Conservation (phyloP, 2,888 invertebrate species). For the Chymomyza procnemis region DNA sequence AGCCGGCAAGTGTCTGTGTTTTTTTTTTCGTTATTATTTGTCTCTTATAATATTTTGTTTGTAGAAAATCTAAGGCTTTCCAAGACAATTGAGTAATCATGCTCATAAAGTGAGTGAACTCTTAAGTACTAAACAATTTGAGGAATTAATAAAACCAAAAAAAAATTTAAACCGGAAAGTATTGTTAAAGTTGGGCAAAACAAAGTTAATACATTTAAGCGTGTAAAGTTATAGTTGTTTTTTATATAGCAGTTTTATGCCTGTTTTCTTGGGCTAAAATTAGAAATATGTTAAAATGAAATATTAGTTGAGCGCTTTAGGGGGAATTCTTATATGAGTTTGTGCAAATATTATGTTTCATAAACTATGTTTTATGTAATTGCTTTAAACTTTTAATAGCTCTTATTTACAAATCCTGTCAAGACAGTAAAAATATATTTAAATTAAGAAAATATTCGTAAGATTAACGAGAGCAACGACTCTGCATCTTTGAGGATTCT, state of each 20-base stretch:
- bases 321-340: too few relatives aligned
- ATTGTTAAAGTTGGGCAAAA: not conserved
- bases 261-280: not conserved
- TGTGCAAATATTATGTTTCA: too few relatives aligned
- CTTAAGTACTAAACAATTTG: slow-evolving; percentile 28
- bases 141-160: not conserved
- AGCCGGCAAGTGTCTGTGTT: slow-evolving; percentile 56
- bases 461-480: too few relatives aligned
- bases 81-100: slow-evolving; percentile 65
- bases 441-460: too few relatives aligned
- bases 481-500: too few relatives aligned
- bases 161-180: not conserved
- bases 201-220: not conserved
- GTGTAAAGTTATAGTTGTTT: not conserved
- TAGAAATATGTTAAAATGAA: not conserved
- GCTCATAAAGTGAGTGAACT: slow-evolving; percentile 61
- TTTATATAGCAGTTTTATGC: too few relatives aligned
- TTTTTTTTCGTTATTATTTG: slow-evolving; percentile 28
- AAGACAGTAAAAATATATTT: too few relatives aligned
- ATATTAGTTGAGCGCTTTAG: not conserved
- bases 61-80: slow-evolving; percentile 41
- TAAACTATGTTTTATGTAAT: too few relatives aligned
- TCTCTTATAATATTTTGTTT: slow-evolving; percentile 57
- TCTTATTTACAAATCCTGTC: too few relatives aligned
- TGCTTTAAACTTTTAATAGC: too few relatives aligned